Conservation (phyloP, 2,888 invertebrate species). For the Macrosiphum euphorbiae region DNA sequence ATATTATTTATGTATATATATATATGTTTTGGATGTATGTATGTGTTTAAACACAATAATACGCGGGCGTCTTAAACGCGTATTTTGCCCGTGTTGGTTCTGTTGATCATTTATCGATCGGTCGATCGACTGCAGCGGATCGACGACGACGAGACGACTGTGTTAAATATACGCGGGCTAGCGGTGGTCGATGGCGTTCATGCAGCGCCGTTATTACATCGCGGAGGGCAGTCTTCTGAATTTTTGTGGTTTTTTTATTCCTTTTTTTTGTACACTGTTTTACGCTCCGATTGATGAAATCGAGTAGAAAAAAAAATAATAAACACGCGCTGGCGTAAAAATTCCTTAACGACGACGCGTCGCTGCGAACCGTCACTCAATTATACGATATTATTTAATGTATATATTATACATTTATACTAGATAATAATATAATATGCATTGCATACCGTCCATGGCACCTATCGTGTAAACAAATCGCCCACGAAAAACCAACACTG, state of each 20-base stretch:
- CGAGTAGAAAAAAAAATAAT: neutral
- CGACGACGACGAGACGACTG: neutral
- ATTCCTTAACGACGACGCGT: neutral
- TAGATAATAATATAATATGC: neutral
- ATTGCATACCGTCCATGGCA: neutral
- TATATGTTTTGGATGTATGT: neutral
- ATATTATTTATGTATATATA: neutral
- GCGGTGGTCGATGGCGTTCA: too few species aligned
- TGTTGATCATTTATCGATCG: neutral
- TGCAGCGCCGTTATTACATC: too few species aligned
- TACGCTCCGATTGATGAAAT: conserved; percentile 17
- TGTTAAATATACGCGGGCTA: neutral
- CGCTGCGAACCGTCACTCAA: conserved; percentile 37
- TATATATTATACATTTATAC: neutral
- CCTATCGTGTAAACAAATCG: neutral
- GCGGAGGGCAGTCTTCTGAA: neutral
- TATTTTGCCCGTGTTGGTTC: neutral
- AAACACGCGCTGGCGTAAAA: conserved; percentile 23
- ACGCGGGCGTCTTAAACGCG: conserved; percentile 13
- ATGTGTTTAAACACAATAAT: neutral
- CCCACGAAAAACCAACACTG: neutral
- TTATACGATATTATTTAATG: conserved; percentile 1
- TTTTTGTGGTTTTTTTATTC: neutral
- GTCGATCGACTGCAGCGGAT: neutral
- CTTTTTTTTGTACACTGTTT: neutral